Conservation (phyloP, 2,113 vertebrate genomes). For the Cyprinodon brontotheroides region DNA sequence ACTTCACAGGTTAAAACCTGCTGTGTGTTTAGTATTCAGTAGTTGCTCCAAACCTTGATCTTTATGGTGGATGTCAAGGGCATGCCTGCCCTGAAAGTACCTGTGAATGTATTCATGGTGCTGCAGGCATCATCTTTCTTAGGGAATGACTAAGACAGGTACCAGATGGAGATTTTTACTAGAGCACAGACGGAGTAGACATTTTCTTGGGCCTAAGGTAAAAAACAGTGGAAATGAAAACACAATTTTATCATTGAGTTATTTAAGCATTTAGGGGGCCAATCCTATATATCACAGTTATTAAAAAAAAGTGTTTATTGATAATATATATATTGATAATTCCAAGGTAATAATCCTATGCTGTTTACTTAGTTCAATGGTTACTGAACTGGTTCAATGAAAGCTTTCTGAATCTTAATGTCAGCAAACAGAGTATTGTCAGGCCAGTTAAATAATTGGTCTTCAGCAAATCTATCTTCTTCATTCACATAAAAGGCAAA, state of each 20-base stretch:
- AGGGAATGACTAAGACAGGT: conserved; percentile 9
- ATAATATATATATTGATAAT: not conserved
- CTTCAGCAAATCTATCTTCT: no score
- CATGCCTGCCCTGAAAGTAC: conserved; percentile 22
- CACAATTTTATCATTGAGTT: no score
- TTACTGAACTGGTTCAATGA: no score
- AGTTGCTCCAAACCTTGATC: conserved; percentile 14
- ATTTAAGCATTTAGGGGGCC: no score
- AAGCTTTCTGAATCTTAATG: no score
- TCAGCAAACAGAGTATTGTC: no score
- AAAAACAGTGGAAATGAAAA: no score
- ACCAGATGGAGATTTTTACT: conserved; percentile 36
- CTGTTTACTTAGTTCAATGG: no score
- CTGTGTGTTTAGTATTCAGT: conserved; percentile 60
- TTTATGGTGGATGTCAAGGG: conserved; percentile 50
- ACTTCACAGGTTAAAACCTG: not conserved
- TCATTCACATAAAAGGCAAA: no score
- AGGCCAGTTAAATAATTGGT: no score
- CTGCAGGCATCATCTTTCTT: conserved; percentile 25
- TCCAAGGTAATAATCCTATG: not conserved
- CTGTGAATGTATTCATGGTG: conserved; percentile 35
- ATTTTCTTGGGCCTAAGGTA: conserved; percentile 18
- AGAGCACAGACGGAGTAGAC: conserved; percentile 5
- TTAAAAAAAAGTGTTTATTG: not conserved
- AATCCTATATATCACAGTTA: not conserved